phyloP scores from a whole-genome alignment of 2,113 vertebrate species.

The Dascyllus trimaculatus region DNA sequence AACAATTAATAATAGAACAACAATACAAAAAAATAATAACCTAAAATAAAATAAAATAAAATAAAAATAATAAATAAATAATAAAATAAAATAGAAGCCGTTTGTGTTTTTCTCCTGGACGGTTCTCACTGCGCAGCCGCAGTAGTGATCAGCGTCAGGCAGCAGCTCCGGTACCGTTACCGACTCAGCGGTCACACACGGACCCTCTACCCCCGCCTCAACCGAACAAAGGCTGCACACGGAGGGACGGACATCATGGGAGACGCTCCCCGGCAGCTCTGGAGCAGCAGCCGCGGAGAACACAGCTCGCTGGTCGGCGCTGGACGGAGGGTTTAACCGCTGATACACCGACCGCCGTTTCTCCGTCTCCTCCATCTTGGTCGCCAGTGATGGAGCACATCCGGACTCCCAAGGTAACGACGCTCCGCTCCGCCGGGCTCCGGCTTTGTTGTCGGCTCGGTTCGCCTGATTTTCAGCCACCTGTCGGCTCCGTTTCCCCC shows the following conservation, averaged over 20 bases:
- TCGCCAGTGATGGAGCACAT: constrained; percentile 86
- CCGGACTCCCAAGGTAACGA: constrained; percentile 84
- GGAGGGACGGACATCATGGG: not conserved
- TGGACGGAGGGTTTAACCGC: constrained; percentile 26
- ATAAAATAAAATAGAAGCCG: too few species aligned
- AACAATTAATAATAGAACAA: too few species aligned
- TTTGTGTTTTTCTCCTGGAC: too few species aligned
- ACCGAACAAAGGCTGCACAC: not conserved
- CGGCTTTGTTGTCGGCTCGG: not conserved
- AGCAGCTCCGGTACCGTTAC: not conserved
- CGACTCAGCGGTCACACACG: too few species aligned
- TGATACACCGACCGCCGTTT: not conserved
- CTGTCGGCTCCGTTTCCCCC: too few species aligned
- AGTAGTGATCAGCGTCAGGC: constrained; percentile 2
- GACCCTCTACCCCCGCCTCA: not conserved
- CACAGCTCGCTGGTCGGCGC: not conserved
- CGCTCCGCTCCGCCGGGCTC: not conserved
- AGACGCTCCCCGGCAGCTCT: not conserved
- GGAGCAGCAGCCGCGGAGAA: not conserved
- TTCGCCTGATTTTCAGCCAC: too few species aligned
- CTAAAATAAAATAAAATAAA: too few species aligned
- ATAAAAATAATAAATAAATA: too few species aligned
- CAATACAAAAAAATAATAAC: too few species aligned
- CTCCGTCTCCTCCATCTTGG: constrained; percentile 76
- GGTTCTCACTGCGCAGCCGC: not conserved